A percentile compares a stretch with the other conserved stretches of the same genome.
These are phyloP conservation scores for Conchocele bisecta DNA, from an alignment of 2,888 invertebrate species.

Conservation along the genomic window DNA sequence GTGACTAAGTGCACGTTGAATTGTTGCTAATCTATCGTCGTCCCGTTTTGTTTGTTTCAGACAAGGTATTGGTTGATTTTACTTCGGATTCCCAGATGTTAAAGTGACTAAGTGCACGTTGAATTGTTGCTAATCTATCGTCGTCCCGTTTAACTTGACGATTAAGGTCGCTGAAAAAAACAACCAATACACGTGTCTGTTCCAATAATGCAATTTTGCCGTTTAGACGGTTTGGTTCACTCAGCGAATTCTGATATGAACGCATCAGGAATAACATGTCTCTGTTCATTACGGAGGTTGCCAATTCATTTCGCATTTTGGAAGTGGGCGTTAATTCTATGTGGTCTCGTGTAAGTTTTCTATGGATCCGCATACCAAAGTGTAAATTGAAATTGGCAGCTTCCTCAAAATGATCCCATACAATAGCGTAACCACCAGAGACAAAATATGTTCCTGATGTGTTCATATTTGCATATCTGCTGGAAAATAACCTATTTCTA, in stretches of 20 bases:
- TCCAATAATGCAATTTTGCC: slow-evolving; percentile 29
- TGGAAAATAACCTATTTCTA: slow-evolving; percentile 45
- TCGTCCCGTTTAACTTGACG: slow-evolving; percentile 18
- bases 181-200: slow-evolving; percentile 22
- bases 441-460: slow-evolving; percentile 36
- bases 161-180: slow-evolving; percentile 36
- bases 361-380: slow-evolving; percentile 34
- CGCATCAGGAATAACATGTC: slow-evolving; percentile 52
- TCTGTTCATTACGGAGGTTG: slow-evolving; percentile 37
- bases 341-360: slow-evolving; percentile 42
- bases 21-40: too few relatives aligned
- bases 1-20: too few relatives aligned
- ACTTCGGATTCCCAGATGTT: slow-evolving; percentile 23
- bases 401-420: slow-evolving; percentile 46
- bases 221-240: slow-evolving; percentile 25
- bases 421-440: slow-evolving; percentile 17
- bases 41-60: too few relatives aligned
- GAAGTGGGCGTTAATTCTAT: slow-evolving; percentile 28
- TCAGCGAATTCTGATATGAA: slow-evolving; percentile 29
- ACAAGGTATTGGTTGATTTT: too few relatives aligned
- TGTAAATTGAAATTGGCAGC: slow-evolving; percentile 33
- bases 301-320: slow-evolving; percentile 47
- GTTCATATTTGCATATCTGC: slow-evolving; percentile 8
- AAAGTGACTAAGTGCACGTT: slow-evolving; percentile 17
- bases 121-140: not conserved